Evolutionary conservation across 1,140 invertebrate species (phyloP).

Genomic region (Eriocheir sinensis): DNA sequence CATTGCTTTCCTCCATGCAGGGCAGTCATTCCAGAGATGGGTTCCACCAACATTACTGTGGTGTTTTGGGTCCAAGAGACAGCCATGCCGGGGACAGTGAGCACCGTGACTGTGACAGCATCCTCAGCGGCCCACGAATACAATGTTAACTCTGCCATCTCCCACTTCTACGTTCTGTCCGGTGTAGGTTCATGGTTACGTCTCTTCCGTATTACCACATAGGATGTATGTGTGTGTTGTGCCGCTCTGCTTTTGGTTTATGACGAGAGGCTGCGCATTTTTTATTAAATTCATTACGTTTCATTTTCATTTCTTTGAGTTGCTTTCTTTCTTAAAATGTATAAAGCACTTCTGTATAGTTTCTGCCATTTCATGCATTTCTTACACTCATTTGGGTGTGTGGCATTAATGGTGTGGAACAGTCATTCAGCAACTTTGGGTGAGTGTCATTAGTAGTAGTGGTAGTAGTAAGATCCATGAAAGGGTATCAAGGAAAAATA

Average conservation of each 20-base stretch:
- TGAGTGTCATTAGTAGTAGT: no score
- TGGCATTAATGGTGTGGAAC: no score
- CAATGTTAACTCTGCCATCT: conserved; percentile 62
- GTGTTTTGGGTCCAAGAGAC: conserved; percentile 19
- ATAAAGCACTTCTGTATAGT: not conserved
- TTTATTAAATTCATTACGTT: not conserved
- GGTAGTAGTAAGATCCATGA: no score
- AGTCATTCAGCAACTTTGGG: no score
- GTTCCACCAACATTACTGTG: conserved; percentile 29
- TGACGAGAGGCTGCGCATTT: no score
- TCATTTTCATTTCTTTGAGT: not conserved
- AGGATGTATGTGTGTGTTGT: not conserved
- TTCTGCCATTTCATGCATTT: not conserved
- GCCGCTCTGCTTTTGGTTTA: not conserved
- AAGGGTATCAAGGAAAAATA: no score
- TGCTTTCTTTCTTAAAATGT: not conserved
- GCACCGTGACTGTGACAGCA: conserved; percentile 51
- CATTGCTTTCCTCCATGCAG: no score
- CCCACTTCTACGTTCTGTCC: conserved; percentile 49
- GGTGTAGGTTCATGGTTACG: not conserved
- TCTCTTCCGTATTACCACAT: not conserved
- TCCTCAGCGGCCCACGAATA: conserved; percentile 5
- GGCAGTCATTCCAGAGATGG: not conserved
- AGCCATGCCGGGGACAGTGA: conserved; percentile 45
- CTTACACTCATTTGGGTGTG: no score